Base-by-base conservation (phyloP, 2,113 vertebrate genomes). In the Chaetodon trifascialis region DNA sequence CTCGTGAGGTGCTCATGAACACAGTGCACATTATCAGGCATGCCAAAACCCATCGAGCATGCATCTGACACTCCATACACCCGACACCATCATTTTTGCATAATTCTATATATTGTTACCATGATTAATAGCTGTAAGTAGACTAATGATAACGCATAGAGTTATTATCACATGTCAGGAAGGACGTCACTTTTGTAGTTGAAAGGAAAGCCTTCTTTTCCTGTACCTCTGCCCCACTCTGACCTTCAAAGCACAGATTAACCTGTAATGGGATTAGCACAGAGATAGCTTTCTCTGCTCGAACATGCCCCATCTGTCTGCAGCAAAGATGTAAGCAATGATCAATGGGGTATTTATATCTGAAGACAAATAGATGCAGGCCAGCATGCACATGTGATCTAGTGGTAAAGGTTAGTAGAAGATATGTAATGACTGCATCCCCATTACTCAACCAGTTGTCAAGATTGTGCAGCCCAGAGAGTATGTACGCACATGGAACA, bases 231-330 rank as follows among this genome's bases (percentile, higher is more conserved):
- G 76, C 79, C 82, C 51, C 85, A 21, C 56, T 25, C 69, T 92
- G 90, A 93, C 93, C 93, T 93, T 89, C 83, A 94, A 92, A 93
- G 83, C 19, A 4, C 77, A 92, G 90, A 92, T 94, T 94, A 94
- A 93, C 79, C 83, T 84, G 25, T 93, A 94, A 94, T 93, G 83
- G 87, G 93, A 93, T 95, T 94, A 93, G 79, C 67, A 74, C 67
- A 76, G 80, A 72, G 80, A 69, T 76, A 67, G 73, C 88, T 90
- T 88, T 90, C 85, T 84, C 85, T 89, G 82, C 72, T 75, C 79
- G 19, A 55, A 73, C 84, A 64, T 80, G 76, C 52, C 73, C 79
- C 34, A 34, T 83, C 85, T 78, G 73, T 77, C 82, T 86, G 56
- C 74, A 76, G 58, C 67, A 73, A 8, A 17, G 60, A 80, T 75